Conservation (phyloP, 2,113 vertebrate species). For the Chaetura pelagica region DNA sequence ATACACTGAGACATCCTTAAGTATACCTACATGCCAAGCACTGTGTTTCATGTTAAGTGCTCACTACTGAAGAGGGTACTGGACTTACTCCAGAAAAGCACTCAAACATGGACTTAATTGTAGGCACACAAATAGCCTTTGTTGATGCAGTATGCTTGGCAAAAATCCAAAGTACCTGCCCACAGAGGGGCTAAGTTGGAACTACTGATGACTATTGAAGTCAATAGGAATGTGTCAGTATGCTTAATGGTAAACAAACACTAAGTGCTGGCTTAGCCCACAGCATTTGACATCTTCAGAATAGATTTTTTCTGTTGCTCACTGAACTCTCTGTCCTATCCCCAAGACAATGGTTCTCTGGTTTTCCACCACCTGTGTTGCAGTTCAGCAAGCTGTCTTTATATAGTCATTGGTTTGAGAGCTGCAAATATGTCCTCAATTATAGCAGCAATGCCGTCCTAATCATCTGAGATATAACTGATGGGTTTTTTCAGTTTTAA, state of each 20-base stretch:
- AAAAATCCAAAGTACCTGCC: background rate
- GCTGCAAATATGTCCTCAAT: background rate
- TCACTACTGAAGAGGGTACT: background rate
- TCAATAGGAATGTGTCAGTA: background rate
- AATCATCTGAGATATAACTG: background rate
- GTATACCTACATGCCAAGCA: background rate
- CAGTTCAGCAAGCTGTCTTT: background rate
- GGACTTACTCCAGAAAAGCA: background rate
- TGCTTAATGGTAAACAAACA: background rate
- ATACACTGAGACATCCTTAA: background rate
- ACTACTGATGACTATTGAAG: background rate
- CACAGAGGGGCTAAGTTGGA: background rate
- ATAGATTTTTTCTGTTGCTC: background rate
- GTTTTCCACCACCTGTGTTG: background rate
- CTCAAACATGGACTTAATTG: background rate
- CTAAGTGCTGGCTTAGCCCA: background rate
- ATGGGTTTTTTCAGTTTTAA: background rate
- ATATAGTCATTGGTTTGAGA: background rate
- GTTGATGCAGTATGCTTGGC: background rate
- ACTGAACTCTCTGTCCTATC: background rate
- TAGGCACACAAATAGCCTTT: background rate
- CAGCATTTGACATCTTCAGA: background rate
- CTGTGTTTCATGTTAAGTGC: background rate
- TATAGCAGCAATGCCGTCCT: background rate
- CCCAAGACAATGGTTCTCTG: background rate